Evolutionary conservation across 2,888 invertebrate genomes (phyloP), one percentile per base, ranked within the genome.

Genomic region (Drosophila paranaensis): DNA sequence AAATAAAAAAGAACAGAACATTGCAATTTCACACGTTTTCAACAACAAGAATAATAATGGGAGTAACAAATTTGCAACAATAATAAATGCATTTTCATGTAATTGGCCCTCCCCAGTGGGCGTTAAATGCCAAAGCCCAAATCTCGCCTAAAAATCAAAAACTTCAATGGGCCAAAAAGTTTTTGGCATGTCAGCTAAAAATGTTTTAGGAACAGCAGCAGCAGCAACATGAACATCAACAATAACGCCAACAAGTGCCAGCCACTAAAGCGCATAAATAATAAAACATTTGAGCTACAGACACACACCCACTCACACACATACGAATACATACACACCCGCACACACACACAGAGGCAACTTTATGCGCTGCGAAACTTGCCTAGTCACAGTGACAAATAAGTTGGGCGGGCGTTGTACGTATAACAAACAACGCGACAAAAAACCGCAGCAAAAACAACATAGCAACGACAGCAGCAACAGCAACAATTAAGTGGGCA

Each of bases 31-130:
- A 68, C 75, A 78, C 77, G 25, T 58, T 50, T 45, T 10, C 33
- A 33, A 33, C 33, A 33, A 33, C 39, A 69, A 10, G 56, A 72
- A 53, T 60, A 65, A 65, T 33, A 58, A 62, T 20, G 25, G 53
- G 13, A 53, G 33, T 45, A 74, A 65, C 40, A 53, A 74, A 67
- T 71, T 68, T 60, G 53, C 55, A 74, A 75, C 61, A 75, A 81
- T 77, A 82, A 79, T 77, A 82, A 81, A 77, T 82, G 88, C 70
- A 85, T 79, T 85, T 83, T 76, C 69, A 60, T 76, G 77, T 85
- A 85, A 88, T 79, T 85, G 74, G 69, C 81, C 14, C 54, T 53
- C n/a, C n/a, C 55, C 37, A n/a, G 37, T 14, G 13, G 55, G 10
- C 39, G 54, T 40, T n/a, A 54, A n/a, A 57, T 33, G 10, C 43